Evolutionary conservation across 2,797 vertebrate genomes (phyloP).

Genomic region (Nasua narica): DNA sequence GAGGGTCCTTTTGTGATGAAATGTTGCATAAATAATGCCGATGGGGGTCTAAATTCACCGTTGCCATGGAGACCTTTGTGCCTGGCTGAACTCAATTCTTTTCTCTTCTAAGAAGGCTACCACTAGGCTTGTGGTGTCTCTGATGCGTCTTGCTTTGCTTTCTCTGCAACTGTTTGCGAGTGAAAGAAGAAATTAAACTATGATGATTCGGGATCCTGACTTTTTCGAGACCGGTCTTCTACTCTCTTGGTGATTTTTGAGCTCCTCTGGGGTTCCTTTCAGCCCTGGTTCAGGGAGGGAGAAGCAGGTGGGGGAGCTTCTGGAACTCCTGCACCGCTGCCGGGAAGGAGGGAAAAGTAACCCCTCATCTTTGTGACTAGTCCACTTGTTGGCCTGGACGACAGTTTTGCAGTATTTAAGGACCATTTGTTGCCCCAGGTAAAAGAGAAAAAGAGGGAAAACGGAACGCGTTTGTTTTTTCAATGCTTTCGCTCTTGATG

Average conservation of each 20-base stretch:
- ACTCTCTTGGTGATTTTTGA: not conserved
- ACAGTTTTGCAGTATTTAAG: slow-evolving; percentile 53
- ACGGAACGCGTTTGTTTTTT: not conserved
- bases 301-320: not conserved
- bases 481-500: not conserved
- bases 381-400: slow-evolving; percentile 35
- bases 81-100: slow-evolving; percentile 89
- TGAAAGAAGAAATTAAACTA: slow-evolving; percentile 64
- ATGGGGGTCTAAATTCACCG: slow-evolving; percentile 91
- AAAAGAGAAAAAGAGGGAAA: slow-evolving; percentile 66
- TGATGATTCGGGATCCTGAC: slow-evolving; percentile 38
- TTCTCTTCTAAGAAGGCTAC: slow-evolving; percentile 80
- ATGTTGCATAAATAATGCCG: slow-evolving; percentile 93
- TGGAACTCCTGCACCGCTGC: not conserved
- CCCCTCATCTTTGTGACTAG: slow-evolving; percentile 45
- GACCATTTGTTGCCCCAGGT: slow-evolving; percentile 75
- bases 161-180: slow-evolving; percentile 47
- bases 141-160: slow-evolving; percentile 64
- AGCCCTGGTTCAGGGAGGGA: not conserved
- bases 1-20: slow-evolving; percentile 93
- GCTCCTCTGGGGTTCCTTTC: not conserved
- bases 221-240: not conserved
- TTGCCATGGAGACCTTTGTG: slow-evolving; percentile 98
- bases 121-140: slow-evolving; percentile 74
- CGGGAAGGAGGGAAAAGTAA: slow-evolving; percentile 46